These are phyloP conservation scores for Dynastes maya DNA, from an alignment of 2,888 invertebrate genomes.

Conservation along the genomic window DNA sequence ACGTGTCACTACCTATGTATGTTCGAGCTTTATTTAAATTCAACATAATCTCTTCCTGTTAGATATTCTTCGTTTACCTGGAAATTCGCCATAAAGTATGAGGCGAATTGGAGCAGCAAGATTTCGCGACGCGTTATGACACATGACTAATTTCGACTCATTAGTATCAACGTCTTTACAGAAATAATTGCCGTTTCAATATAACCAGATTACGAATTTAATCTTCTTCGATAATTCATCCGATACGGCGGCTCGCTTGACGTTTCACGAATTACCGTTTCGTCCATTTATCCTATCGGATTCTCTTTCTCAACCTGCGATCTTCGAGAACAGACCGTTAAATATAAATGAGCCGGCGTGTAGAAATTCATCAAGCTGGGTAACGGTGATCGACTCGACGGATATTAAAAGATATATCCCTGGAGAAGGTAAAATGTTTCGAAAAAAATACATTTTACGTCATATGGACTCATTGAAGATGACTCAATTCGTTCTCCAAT, in stretches of 20 bases:
- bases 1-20: no score
- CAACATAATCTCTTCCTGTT: no score
- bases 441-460: constrained; percentile 8
- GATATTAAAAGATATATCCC: constrained; percentile 35
- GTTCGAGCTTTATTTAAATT: no score
- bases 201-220: constrained; percentile 36
- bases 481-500: no score
- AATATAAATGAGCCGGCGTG: constrained; percentile 41
- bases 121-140: background rate
- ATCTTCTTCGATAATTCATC: constrained; percentile 42
- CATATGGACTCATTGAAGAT: background rate
- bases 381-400: constrained; percentile 20
- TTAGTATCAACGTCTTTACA: constrained; percentile 23
- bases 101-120: background rate
- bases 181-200: constrained; percentile 39
- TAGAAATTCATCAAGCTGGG: constrained; percentile 32
- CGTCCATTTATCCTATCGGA: constrained; percentile 33
- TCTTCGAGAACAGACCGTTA: constrained; percentile 29
- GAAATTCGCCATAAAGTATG: background rate
- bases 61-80: background rate
- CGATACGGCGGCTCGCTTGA: constrained; percentile 17
- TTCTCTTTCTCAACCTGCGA: background rate
- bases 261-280: constrained; percentile 34
- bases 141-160: constrained; percentile 19
- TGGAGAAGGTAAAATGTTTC: constrained; percentile 25